Conservation (phyloP, 2,888 invertebrate genomes). For the Eumerus sabulonum region DNA sequence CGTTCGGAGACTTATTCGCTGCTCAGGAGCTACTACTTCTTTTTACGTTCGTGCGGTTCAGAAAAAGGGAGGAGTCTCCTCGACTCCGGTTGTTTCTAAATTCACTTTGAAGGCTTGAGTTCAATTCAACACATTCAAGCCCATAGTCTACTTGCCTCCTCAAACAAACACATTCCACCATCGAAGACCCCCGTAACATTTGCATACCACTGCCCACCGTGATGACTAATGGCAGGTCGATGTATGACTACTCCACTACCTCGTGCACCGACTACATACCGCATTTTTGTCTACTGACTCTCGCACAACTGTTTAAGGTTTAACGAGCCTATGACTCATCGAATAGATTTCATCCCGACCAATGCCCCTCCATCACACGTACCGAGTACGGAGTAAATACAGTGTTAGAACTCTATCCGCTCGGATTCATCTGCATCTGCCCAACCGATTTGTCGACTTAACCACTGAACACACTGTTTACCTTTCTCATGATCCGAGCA, state of each 20-base stretch:
- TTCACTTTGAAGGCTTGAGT: no score
- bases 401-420: slow-evolving; percentile 39
- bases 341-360: slow-evolving; percentile 56
- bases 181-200: no score
- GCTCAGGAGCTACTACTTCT: no score
- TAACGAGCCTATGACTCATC: slow-evolving; percentile 62
- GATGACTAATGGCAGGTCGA: slow-evolving; percentile 62
- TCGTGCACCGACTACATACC: slow-evolving; percentile 40
- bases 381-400: not conserved
- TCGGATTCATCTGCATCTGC: slow-evolving; percentile 26
- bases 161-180: no score
- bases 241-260: slow-evolving; percentile 13
- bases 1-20: no score
- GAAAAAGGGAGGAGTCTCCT: no score
- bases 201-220: no score
- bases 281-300: slow-evolving; percentile 69
- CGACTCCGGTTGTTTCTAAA: no score
- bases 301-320: slow-evolving; percentile 54
- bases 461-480: slow-evolving; percentile 44
- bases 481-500: slow-evolving; percentile 53
- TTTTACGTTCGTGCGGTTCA: no score
- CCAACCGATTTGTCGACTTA: slow-evolving; percentile 40
- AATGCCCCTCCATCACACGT: slow-evolving; percentile 35
- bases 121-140: no score
- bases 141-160: no score